These are phyloP conservation scores for Hesperophylax magnus DNA, from an alignment of 1,140 invertebrate species.

Conservation along the genomic window DNA sequence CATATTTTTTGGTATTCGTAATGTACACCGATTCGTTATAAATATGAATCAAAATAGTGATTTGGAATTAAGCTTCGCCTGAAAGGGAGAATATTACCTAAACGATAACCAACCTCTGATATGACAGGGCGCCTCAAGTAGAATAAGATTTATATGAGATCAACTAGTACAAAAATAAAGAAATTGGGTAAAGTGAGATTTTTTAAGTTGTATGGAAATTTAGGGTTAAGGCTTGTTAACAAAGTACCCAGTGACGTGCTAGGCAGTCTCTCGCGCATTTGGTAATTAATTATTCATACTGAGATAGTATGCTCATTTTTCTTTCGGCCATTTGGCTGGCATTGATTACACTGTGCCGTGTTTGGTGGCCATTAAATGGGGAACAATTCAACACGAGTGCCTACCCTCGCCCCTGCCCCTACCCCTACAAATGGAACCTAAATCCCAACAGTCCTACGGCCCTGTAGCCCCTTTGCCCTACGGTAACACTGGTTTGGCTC, in stretches of 20 bases:
- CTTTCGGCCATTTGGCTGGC: conserved; percentile 45
- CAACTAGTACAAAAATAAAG: too few species aligned
- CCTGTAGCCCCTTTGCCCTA: too few species aligned
- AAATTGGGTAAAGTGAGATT: not conserved
- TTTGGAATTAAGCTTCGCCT: too few species aligned
- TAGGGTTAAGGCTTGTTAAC: conserved; percentile 28
- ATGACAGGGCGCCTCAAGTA: too few species aligned
- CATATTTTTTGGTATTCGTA: too few species aligned
- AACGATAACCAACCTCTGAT: too few species aligned
- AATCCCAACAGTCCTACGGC: too few species aligned
- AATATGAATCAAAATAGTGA: too few species aligned
- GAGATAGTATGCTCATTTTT: conserved; percentile 46
- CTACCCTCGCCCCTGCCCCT: not conserved
- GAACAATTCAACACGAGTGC: conserved; percentile 1
- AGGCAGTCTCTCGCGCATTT: conserved; percentile 31
- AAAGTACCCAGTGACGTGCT: conserved; percentile 33
- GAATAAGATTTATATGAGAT: too few species aligned
- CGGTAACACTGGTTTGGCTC: not conserved
- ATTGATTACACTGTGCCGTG: conserved; percentile 46
- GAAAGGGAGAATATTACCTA: too few species aligned
- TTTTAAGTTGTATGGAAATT: not conserved
- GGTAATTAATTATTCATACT: conserved; percentile 46
- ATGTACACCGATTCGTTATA: too few species aligned
- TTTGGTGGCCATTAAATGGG: conserved; percentile 22
- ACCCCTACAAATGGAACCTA: too few species aligned